Base-by-base conservation (phyloP, 2,888 invertebrate species). In the Amiota minor region DNA sequence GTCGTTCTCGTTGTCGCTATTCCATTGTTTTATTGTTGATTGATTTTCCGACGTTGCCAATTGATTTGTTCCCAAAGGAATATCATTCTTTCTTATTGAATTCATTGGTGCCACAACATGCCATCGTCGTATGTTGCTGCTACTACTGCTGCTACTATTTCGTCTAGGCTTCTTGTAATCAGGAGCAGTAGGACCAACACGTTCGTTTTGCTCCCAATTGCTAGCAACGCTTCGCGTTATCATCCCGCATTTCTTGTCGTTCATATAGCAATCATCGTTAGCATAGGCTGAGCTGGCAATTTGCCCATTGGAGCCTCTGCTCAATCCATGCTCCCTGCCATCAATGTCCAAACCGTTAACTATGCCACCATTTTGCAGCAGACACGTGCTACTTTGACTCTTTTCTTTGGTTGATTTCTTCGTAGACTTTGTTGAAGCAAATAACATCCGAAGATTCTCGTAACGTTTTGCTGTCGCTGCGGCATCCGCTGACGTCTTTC, bases 391-490 rank as follows among this genome's bases (percentile, higher is more conserved):
- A 70, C 81, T 84, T 67, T 79, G 80, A 70, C 86, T 84, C 50
- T 79, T 77, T 55, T 35, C 35, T 35, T 35, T 35, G 35, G 35
- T 65, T 20, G 50, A n/a, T 74, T 80, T 85, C 20, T 76, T 75
- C 61, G 76, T 78, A 16, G 85, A 79, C 35, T 62, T 74, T n/a
- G 82, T 69, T 18, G 84, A 72, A 59, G 85, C 83, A 78, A 87
- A 88, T 74, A 87, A 79, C 75, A 81, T 86, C 76, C 88, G 84
- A 79, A 87, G 81, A 76, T 83, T 87, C 75, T 83, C 86, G 78
- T 88, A 87, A 74, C 88, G 88, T 70, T 85, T 75, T 50, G 77
- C 77, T 70, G 45, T 45, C 35, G 20, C 47, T 62, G 65, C 55
- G 46, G 23, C 64, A 71, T 70, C 47, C 14, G 53, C 67, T n/a